Evolutionary conservation across 2,797 vertebrate genomes (phyloP).

Genomic region (Sebastes ruberrimus): DNA sequence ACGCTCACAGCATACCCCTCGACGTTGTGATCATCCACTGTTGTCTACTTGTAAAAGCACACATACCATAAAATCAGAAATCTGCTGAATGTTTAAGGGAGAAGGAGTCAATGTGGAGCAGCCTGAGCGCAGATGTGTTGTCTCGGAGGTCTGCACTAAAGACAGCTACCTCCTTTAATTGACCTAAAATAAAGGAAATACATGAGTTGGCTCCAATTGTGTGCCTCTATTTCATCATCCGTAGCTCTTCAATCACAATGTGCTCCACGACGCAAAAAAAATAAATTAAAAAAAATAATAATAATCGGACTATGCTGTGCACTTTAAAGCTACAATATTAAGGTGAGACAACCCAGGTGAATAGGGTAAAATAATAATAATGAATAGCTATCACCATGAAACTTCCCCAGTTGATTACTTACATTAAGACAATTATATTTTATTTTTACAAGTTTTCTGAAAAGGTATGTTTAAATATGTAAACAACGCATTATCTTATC

Average conservation of each 20-base stretch:
- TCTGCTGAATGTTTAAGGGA: background rate
- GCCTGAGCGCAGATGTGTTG: background rate
- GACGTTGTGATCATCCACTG: background rate
- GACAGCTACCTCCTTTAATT: constrained; percentile 13
- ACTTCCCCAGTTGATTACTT: too few relatives aligned
- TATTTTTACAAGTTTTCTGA: too few relatives aligned
- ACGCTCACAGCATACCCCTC: background rate
- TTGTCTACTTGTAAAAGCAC: background rate
- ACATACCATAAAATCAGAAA: background rate
- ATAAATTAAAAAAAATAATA: accelerated
- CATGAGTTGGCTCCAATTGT: background rate
- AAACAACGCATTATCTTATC: too few relatives aligned
- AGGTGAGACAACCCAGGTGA: too few relatives aligned
- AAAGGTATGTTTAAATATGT: too few relatives aligned
- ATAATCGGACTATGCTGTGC: background rate
- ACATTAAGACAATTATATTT: too few relatives aligned
- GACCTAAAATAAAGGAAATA: constrained; percentile 24
- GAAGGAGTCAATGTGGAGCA: constrained; percentile 2
- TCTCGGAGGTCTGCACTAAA: constrained; percentile 5
- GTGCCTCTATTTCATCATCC: background rate
- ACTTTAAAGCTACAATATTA: background rate
- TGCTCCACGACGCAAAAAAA: background rate
- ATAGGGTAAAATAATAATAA: too few relatives aligned
- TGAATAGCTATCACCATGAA: too few relatives aligned
- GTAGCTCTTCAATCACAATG: background rate